Evolutionary conservation across 2,113 vertebrate genomes (phyloP).

Genomic region (Zapus hudsonius): DNA sequence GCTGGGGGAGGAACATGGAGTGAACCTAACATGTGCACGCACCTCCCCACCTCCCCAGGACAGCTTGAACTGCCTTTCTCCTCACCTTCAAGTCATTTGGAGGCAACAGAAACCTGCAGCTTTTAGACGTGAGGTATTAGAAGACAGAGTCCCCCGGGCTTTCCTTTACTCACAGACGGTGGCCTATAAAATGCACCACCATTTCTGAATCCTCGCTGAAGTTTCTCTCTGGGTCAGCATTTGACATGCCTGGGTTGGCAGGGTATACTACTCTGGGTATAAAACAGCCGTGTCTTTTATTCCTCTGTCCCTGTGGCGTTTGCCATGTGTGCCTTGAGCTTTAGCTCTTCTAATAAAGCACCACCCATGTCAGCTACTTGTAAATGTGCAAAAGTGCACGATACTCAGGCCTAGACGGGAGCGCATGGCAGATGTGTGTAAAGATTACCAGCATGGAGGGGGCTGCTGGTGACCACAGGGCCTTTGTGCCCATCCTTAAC

Average conservation of each 20-base stretch:
- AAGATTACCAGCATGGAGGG: fast-evolving
- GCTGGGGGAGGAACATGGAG: background rate
- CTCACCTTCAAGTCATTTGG: background rate
- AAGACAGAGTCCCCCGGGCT: background rate
- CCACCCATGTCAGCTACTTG: background rate
- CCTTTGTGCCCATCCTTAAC: background rate
- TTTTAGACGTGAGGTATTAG: background rate
- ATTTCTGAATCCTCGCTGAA: background rate
- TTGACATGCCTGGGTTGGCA: background rate
- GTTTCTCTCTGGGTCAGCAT: background rate
- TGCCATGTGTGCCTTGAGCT: background rate
- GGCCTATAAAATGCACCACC: background rate
- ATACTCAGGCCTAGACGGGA: background rate
- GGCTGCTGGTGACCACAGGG: background rate
- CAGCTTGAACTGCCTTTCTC: background rate
- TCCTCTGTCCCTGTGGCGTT: background rate
- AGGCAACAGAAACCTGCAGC: background rate
- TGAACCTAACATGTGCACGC: too few relatives aligned
- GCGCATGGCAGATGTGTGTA: background rate
- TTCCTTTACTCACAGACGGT: background rate
- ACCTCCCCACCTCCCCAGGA: background rate
- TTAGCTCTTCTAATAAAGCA: background rate
- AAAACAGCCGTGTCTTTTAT: background rate
- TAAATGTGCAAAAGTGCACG: too few relatives aligned
- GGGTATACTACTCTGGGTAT: background rate